Evolutionary conservation across 2,888 invertebrate species (phyloP), one percentile per base, ranked within the genome.

Genomic region (Marronus borbonicus): DNA sequence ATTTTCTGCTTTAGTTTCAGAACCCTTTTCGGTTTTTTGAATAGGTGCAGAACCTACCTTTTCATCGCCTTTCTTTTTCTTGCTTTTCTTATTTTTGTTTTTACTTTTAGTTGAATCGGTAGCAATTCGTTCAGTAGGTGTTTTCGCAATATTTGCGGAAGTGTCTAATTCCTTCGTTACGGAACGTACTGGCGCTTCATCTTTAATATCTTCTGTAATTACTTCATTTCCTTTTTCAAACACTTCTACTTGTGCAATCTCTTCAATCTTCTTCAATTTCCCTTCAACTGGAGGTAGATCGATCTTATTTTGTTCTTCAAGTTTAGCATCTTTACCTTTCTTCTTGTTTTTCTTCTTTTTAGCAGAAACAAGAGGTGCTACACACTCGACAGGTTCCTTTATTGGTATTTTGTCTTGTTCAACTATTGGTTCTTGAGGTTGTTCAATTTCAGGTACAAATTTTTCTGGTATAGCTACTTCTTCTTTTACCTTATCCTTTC

Each of bases 341-440:
- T 75, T 75, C 31, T 76, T 76, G 17, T 76, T 65, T 17, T 49
- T 76, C 31, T 77, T 68, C 55, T 44, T 28, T 20, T 76, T 62
- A 39, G 14, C 36, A 10, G 64, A 44, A 44, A 44, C 12, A 44
- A 8, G 44, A 44, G 8, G 64, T 14, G 2, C 14, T 12, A 1
- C 2, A 36, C 36, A 20, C 49, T 52, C 55, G n/a, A 31, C 31
- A 24, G 36, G n/a, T 39, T 49, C 36, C 31, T 17, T 50, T 65
- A 49, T 2, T 5, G 44, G 44, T 44, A 50, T 20, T 52, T 31
- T 20, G 44, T 10, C 7, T 66, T 24, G n/a, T 70, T 17, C 10
- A 14, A 39, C 12, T 62, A 44, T 44, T 44, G 44, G 10, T 24
- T 17, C 39, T 76, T 17, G 17, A 12, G 17, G 31, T 62, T 60